phyloP scores from a whole-genome alignment of 2,888 invertebrate genomes.

The Torymus tubicola region DNA sequence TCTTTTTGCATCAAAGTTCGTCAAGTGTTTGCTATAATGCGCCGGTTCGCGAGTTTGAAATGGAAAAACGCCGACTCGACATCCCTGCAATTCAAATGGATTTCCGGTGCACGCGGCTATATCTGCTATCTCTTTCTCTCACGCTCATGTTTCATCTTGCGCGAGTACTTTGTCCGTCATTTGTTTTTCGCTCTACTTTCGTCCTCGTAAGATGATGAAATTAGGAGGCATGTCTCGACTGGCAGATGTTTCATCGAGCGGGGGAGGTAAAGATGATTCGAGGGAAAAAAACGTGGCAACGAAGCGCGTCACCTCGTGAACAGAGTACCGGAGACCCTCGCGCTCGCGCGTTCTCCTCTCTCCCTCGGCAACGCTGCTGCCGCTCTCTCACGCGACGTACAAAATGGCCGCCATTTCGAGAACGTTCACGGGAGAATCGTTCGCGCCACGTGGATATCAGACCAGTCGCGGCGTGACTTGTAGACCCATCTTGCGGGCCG shows the following conservation, averaged over 20 bases:
- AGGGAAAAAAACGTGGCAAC: conserved; percentile 47
- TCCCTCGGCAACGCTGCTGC: conserved; percentile 44
- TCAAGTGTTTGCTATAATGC: too few species aligned
- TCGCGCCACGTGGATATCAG: conserved; percentile 59
- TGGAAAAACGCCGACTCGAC: too few species aligned
- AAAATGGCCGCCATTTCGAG: conserved; percentile 58
- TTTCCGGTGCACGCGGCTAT: conserved; percentile 46
- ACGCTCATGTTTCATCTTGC: conserved; percentile 7
- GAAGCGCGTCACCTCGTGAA: conserved; percentile 5
- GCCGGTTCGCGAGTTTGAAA: too few species aligned
- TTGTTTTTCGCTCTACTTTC: too few species aligned
- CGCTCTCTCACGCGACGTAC: conserved; percentile 48
- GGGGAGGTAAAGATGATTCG: conserved; percentile 4
- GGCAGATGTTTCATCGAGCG: conserved; percentile 32
- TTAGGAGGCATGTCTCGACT: background rate
- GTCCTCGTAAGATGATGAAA: too few species aligned
- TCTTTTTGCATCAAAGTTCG: too few species aligned
- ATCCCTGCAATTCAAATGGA: background rate
- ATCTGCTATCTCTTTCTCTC: background rate
- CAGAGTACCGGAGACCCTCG: conserved; percentile 3
- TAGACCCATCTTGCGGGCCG: background rate
- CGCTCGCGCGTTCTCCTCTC: conserved; percentile 11
- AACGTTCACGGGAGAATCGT: conserved; percentile 46
- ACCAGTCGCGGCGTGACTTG: background rate
- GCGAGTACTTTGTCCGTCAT: background rate